phyloP scores from a whole-genome alignment of 2,113 vertebrate species.

The Holacanthus passer region DNA sequence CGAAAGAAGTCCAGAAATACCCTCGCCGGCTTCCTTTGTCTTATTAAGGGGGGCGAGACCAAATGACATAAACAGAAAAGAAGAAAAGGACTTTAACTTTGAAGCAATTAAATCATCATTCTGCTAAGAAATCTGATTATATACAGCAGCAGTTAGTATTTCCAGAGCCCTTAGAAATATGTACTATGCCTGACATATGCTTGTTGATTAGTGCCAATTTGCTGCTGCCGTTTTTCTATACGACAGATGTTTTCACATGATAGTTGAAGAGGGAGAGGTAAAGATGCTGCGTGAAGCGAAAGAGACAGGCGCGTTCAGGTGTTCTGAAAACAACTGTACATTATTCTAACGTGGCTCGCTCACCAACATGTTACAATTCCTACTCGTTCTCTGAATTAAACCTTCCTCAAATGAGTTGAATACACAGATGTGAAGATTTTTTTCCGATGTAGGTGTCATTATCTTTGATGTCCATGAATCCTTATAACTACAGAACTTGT shows the following conservation, averaged over 20 bases:
- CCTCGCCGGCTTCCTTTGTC: constrained; percentile 1
- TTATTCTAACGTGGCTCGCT: neutral
- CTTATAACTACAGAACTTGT: no score
- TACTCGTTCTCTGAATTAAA: neutral
- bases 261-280: neutral
- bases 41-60: neutral
- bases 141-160: neutral
- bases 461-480: no score
- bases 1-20: neutral
- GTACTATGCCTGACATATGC: neutral
- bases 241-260: neutral
- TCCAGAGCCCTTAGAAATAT: neutral
- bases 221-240: neutral
- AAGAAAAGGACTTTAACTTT: neutral
- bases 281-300: neutral
- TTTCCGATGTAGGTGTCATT: no score
- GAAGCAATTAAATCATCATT: neutral
- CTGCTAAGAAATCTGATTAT: neutral
- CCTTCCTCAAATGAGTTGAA: neutral
- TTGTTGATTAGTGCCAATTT: neutral
- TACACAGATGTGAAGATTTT: neutral
- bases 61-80: neutral
- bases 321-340: neutral
- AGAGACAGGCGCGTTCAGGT: neutral
- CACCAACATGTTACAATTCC: neutral